Conservation (phyloP, 2,888 invertebrate species). For the Polyommatus icarus region DNA sequence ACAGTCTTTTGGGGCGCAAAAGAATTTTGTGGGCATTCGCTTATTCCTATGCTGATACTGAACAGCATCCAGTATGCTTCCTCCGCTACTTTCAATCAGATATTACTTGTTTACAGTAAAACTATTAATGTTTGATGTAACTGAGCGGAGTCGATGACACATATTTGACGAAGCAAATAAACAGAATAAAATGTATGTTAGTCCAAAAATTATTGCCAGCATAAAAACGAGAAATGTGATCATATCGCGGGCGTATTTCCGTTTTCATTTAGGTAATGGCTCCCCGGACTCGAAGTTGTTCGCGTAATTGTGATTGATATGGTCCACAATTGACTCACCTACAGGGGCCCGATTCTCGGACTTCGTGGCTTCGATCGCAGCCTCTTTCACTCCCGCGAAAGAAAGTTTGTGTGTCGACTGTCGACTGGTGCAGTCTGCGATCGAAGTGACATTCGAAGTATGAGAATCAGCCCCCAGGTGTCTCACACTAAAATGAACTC, state of each 20-base stretch:
- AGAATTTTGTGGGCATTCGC: too few species aligned
- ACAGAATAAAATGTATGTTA: not conserved
- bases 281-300: slow-evolving; percentile 56
- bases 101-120: not conserved
- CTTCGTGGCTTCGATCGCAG: not conserved
- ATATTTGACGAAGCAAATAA: not conserved
- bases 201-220: slow-evolving; percentile 8
- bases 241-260: slow-evolving; percentile 41
- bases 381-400: not conserved
- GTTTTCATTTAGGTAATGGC: slow-evolving; percentile 65
- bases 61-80: too few species aligned
- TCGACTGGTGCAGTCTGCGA: not conserved
- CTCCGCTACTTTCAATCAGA: not conserved
- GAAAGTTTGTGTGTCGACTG: not conserved
- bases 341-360: not conserved
- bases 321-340: slow-evolving; percentile 48
- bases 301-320: slow-evolving; percentile 66
- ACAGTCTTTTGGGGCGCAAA: too few species aligned
- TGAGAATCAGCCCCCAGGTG: not conserved
- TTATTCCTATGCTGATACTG: too few species aligned
- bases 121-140: not conserved
- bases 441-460: not conserved
- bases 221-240: slow-evolving; percentile 18
- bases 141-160: not conserved
- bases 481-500: slow-evolving; percentile 1